phyloP scores from a whole-genome alignment of 2,797 vertebrate genomes.

The Molossus molossus region DNA sequence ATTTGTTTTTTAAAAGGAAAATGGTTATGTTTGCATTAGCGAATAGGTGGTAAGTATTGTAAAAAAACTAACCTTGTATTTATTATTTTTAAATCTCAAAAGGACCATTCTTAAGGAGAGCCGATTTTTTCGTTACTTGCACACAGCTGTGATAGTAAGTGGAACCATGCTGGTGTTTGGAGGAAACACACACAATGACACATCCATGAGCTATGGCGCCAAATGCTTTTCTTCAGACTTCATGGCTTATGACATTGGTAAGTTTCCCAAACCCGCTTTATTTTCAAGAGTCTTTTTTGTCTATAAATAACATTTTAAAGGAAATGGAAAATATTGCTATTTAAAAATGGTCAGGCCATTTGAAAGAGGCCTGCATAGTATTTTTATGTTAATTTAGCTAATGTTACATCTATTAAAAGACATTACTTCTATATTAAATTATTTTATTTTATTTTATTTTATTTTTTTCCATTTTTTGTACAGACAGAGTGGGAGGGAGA shows the following conservation, averaged over 20 bases:
- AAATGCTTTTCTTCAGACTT: slow-evolving; percentile 99
- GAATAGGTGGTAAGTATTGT: slow-evolving; percentile 61
- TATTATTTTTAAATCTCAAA: slow-evolving; percentile 83
- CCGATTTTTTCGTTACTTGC: slow-evolving; percentile 97
- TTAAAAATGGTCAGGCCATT: slow-evolving; percentile 46
- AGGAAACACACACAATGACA: slow-evolving; percentile 99
- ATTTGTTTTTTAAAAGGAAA: too few relatives aligned
- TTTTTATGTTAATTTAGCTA: slow-evolving; percentile 44
- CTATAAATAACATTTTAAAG: not conserved
- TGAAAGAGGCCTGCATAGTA: slow-evolving; percentile 31
- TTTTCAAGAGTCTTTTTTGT: slow-evolving; percentile 44
- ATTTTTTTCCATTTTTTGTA: too few relatives aligned
- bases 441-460: not conserved
- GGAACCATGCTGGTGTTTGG: slow-evolving; percentile 98
- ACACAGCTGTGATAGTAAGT: slow-evolving; percentile 95
- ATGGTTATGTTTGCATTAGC: slow-evolving; percentile 65
- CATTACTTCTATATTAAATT: slow-evolving; percentile 44
- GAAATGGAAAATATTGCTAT: slow-evolving; percentile 12
- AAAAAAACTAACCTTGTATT: slow-evolving; percentile 82
- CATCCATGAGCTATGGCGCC: slow-evolving; percentile 98
- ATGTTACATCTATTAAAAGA: slow-evolving; percentile 48
- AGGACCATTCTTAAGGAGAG: slow-evolving; percentile 98
- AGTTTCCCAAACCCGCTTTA: slow-evolving; percentile 83
- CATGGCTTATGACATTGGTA: slow-evolving; percentile 97
- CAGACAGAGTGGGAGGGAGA: too few relatives aligned